These are phyloP conservation scores for Myotis myotis DNA, from an alignment of 2,797 vertebrate species.

Conservation along the genomic window DNA sequence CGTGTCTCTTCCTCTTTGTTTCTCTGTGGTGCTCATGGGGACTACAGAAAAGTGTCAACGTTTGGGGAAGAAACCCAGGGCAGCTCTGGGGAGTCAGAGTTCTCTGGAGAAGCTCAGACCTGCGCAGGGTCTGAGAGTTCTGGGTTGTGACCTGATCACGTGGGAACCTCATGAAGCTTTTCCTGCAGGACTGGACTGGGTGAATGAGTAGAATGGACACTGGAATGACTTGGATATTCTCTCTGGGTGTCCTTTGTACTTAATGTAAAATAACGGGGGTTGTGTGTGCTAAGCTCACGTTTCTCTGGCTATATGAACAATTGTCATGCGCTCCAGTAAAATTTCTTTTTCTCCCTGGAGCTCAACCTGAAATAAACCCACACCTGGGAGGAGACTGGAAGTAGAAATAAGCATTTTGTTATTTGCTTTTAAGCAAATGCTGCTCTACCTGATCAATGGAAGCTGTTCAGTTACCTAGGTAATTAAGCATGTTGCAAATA, in stretches of 20 bases:
- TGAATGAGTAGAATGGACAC: not conserved
- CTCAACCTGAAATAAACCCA: not conserved
- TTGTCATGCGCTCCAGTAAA: not conserved
- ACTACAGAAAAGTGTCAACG: not conserved
- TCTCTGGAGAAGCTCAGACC: not conserved
- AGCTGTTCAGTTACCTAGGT: constrained; percentile 53
- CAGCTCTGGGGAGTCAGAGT: not conserved
- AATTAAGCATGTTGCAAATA: constrained; percentile 60
- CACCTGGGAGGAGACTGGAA: not conserved
- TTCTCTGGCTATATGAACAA: constrained; percentile 16
- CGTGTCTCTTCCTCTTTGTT: not conserved
- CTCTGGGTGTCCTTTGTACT: not conserved
- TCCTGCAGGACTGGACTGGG: not conserved
- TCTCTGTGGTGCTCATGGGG: not conserved
- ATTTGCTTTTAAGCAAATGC: constrained; percentile 61
- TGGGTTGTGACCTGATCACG: not conserved
- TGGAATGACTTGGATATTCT: not conserved
- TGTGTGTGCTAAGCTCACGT: not conserved
- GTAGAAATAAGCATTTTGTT: not conserved
- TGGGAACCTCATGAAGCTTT: not conserved
- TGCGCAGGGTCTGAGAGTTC: not conserved
- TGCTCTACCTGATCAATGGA: constrained; percentile 43
- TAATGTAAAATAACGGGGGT: not conserved
- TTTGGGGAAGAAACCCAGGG: not conserved
- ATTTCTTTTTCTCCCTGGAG: not conserved